Evolutionary conservation across 1,140 invertebrate genomes (phyloP).

Genomic region (Tenebrio molitor): DNA sequence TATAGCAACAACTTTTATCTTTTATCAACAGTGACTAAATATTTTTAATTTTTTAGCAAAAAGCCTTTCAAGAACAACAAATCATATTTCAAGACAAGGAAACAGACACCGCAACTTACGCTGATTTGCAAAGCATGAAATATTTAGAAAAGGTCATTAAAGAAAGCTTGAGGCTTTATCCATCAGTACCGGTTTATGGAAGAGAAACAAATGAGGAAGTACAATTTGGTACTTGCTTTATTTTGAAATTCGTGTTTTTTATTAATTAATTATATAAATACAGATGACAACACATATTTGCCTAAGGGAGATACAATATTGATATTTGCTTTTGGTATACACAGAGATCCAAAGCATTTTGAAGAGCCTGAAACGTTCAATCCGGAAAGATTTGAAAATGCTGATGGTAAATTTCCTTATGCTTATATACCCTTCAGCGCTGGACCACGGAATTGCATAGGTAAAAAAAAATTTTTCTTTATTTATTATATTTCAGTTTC

Average conservation of each 20-base stretch:
- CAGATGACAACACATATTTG: conserved; percentile 43
- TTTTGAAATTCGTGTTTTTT: no score
- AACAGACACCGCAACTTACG: conserved; percentile 66
- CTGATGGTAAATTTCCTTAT: conserved; percentile 64
- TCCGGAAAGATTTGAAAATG: conserved; percentile 75
- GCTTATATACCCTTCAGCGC: conserved; percentile 72
- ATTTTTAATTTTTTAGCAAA: conserved; percentile 54
- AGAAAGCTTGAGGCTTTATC: conserved; percentile 67
- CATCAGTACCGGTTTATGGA: conserved; percentile 73
- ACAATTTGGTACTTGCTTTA: conserved; percentile 65
- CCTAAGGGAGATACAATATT: neutral
- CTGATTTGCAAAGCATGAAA: conserved; percentile 62
- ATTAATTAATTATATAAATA: no score
- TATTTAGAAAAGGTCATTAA: no score
- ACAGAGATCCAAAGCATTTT: no score
- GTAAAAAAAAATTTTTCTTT: no score
- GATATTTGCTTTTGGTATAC: no score
- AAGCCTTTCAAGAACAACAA: conserved; percentile 73
- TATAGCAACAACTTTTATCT: no score
- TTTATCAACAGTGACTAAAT: no score
- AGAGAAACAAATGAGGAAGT: conserved; percentile 70
- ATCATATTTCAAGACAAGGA: conserved; percentile 61
- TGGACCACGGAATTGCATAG: conserved; percentile 72
- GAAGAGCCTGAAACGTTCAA: conserved; percentile 77
- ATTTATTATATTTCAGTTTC: no score